Evolutionary conservation across 1,140 invertebrate genomes (phyloP).

Genomic region (Cepaea nemoralis): DNA sequence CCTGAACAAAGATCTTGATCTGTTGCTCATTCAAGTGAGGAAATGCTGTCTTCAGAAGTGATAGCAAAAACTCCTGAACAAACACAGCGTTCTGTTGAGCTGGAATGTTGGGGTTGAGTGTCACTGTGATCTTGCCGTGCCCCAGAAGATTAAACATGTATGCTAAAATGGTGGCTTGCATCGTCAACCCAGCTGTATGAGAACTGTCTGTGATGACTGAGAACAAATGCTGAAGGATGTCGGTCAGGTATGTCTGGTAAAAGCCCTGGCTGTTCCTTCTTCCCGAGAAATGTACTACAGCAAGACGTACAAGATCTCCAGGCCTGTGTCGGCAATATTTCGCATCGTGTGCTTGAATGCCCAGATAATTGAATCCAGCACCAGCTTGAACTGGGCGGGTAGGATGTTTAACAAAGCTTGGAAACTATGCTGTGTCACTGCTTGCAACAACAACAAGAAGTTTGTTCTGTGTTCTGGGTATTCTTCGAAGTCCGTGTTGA

Average conservation of each 20-base stretch:
- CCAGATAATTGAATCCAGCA: constrained; percentile 99
- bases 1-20: constrained; percentile 98
- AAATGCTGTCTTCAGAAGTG: constrained; percentile 88
- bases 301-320: constrained; percentile 80
- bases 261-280: constrained; percentile 91
- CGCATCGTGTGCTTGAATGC: constrained; percentile 99
- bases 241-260: constrained; percentile 97
- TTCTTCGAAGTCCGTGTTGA: constrained; percentile 89
- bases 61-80: constrained; percentile 89
- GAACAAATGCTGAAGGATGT: constrained; percentile 98
- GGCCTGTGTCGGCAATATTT: constrained; percentile 88
- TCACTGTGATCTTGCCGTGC: constrained; percentile 86
- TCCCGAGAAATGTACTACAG: constrained; percentile 90
- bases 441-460: constrained; percentile 94
- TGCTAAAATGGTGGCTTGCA: constrained; percentile 96
- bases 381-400: constrained; percentile 95
- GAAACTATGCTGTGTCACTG: constrained; percentile 94
- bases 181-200: constrained; percentile 93
- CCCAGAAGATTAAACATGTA: constrained; percentile 97
- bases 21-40: constrained; percentile 78
- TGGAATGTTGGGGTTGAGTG: constrained; percentile 77
- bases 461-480: constrained; percentile 98
- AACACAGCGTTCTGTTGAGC: constrained; percentile 71
- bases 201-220: constrained; percentile 98
- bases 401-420: constrained; percentile 94